phyloP scores from a whole-genome alignment of 2,888 invertebrate genomes.

The Dorcus parallelipipedus region DNA sequence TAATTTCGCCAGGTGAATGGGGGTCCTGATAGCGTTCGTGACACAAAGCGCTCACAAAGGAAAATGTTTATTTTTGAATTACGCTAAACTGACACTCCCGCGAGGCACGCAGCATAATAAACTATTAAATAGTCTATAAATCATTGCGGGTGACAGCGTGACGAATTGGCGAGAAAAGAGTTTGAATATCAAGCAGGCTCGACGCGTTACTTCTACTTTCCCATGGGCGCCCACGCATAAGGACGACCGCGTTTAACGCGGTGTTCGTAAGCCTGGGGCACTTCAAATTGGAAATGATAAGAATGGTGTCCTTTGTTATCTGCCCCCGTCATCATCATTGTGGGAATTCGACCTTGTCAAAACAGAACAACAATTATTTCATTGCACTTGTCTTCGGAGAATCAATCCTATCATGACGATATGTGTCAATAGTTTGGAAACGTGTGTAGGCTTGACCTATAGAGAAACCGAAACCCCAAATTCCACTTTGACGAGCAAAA shows the following conservation, averaged over 20 bases:
- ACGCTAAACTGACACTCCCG: slow-evolving; percentile 42
- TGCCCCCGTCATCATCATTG: slow-evolving; percentile 12
- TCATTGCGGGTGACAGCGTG: slow-evolving; percentile 44
- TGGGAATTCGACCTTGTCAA: slow-evolving; percentile 15
- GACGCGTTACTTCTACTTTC: slow-evolving; percentile 33
- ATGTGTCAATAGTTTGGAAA: too few species aligned
- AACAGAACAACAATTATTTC: slow-evolving; percentile 6
- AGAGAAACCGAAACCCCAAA: too few species aligned
- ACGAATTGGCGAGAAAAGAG: slow-evolving; percentile 40
- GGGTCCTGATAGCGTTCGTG: slow-evolving; percentile 19
- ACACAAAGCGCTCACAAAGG: slow-evolving; percentile 25
- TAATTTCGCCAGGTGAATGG: slow-evolving; percentile 22
- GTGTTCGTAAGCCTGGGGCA: slow-evolving; percentile 16
- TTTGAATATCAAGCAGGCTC: slow-evolving; percentile 35
- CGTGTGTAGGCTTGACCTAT: too few species aligned
- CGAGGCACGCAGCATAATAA: slow-evolving; percentile 32
- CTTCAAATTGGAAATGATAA: slow-evolving; percentile 4
- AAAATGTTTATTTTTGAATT: slow-evolving; percentile 46
- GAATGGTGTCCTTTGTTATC: slow-evolving; percentile 2
- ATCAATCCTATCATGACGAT: too few species aligned
- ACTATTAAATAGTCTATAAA: slow-evolving; percentile 46
- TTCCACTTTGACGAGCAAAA: too few species aligned
- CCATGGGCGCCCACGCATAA: slow-evolving; percentile 27
- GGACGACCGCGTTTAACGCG: slow-evolving; percentile 11
- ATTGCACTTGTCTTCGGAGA: too few species aligned